Percentiles rank a stretch among this genome's conserved stretches.
Conservation (phyloP, 2,888 invertebrate species). For the Notodonta dromedarius region DNA sequence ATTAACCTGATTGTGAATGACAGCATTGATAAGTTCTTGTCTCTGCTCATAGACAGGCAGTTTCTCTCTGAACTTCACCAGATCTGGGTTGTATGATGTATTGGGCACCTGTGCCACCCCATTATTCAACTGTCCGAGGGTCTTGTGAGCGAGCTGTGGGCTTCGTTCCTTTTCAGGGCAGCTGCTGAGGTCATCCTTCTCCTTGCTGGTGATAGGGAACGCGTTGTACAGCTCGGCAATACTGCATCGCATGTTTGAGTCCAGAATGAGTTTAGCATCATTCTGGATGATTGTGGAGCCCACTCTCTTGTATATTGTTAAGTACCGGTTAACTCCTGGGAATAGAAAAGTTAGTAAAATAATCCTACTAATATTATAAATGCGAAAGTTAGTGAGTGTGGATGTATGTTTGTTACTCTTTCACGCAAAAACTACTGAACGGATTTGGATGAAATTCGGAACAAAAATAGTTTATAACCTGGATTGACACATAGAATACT, state of each 20-base stretch:
- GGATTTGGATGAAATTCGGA: too few species aligned
- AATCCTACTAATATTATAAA: too few species aligned
- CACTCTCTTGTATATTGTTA: constrained; percentile 89
- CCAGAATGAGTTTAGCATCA: constrained; percentile 86
- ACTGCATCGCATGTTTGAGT: constrained; percentile 85
- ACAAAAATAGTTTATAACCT: too few species aligned
- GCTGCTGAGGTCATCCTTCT: constrained; percentile 88
- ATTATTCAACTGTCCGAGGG: constrained; percentile 87
- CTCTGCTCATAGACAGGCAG: constrained; percentile 88
- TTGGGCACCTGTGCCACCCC: constrained; percentile 86
- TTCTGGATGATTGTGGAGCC: constrained; percentile 87
- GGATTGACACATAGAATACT: too few species aligned
- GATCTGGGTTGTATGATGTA: constrained; percentile 80
- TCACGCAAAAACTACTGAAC: too few species aligned
- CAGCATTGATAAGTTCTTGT: constrained; percentile 86
- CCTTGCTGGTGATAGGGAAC: constrained; percentile 87
- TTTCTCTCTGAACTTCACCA: constrained; percentile 84
- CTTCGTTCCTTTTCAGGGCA: constrained; percentile 87
- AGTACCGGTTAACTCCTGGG: constrained; percentile 86
- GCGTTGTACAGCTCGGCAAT: constrained; percentile 86
- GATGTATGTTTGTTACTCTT: too few species aligned
- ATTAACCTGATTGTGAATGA: constrained; percentile 86
- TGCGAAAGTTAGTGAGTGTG: too few species aligned
- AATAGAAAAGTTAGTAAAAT: constrained; percentile 2
- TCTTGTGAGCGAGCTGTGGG: constrained; percentile 81